These are phyloP conservation scores for Halisarca cf. caerulea DNA, from an alignment of 37 sponge, comb jelly and placozoan species.

Conservation along the genomic window DNA sequence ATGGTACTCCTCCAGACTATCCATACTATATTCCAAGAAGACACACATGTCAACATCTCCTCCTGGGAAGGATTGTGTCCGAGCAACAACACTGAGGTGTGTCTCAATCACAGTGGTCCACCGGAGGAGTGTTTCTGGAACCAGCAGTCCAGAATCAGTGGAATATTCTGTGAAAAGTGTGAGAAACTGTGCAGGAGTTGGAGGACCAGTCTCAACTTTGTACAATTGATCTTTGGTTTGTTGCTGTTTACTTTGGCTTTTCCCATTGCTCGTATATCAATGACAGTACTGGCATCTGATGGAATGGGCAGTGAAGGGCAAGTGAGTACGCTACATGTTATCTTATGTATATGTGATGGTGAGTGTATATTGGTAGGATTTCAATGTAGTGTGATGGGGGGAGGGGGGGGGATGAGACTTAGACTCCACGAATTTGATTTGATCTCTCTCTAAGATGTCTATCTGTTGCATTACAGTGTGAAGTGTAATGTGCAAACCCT, in stretches of 20 bases:
- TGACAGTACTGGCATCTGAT: constrained; percentile 46
- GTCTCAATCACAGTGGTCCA: constrained; percentile 27
- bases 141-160: constrained; percentile 40
- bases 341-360: no score
- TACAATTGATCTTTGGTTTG: constrained; percentile 43
- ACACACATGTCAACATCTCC: neutral
- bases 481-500: no score
- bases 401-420: no score
- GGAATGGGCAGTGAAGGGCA: constrained; percentile 26
- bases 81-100: neutral
- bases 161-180: constrained; percentile 43
- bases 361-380: no score
- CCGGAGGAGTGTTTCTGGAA: constrained; percentile 54
- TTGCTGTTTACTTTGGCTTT: neutral
- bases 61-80: neutral
- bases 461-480: no score
- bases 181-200: constrained; percentile 31
- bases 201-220: constrained; percentile 31
- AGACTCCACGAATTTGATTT: no score
- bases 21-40: neutral
- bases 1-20: neutral
- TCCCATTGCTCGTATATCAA: constrained; percentile 14
- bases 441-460: no score
- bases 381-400: no score
- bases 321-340: constrained; percentile 47